phyloP scores from a whole-genome alignment of 2,797 vertebrate species.

The Diglossa cyanea region DNA sequence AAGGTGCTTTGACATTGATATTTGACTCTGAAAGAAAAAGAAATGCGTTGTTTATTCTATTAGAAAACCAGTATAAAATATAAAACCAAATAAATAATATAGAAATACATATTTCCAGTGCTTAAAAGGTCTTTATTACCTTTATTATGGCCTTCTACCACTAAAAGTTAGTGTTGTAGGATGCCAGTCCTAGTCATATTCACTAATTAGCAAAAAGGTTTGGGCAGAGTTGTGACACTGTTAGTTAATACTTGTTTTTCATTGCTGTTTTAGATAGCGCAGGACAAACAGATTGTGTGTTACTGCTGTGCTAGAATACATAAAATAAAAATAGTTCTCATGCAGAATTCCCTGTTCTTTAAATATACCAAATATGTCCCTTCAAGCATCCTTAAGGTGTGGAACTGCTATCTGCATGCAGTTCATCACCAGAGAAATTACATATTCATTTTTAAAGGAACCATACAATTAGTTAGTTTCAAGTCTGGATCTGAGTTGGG shows the following conservation, averaged over 20 bases:
- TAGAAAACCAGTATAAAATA: neutral
- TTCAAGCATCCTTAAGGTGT: neutral
- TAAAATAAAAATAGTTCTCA: neutral
- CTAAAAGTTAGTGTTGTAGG: neutral
- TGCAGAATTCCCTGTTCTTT: neutral
- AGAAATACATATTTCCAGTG: neutral
- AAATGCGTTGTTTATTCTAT: constrained; percentile 8
- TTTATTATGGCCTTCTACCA: neutral
- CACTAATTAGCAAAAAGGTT: neutral
- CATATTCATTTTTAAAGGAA: neutral
- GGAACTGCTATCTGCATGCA: neutral
- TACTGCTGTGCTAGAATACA: neutral
- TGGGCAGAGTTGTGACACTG: neutral
- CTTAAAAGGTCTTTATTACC: neutral
- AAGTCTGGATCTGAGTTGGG: neutral
- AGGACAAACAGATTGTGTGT: neutral
- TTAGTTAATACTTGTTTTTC: neutral
- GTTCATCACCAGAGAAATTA: neutral
- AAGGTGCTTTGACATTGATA: constrained; percentile 4
- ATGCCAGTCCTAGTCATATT: neutral
- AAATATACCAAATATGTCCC: neutral
- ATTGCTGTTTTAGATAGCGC: neutral
- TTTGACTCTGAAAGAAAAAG: neutral
- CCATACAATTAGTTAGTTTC: neutral
- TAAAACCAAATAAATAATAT: neutral